Evolutionary conservation across 1,140 invertebrate genomes (phyloP).

Genomic region (Eumeta japonica): DNA sequence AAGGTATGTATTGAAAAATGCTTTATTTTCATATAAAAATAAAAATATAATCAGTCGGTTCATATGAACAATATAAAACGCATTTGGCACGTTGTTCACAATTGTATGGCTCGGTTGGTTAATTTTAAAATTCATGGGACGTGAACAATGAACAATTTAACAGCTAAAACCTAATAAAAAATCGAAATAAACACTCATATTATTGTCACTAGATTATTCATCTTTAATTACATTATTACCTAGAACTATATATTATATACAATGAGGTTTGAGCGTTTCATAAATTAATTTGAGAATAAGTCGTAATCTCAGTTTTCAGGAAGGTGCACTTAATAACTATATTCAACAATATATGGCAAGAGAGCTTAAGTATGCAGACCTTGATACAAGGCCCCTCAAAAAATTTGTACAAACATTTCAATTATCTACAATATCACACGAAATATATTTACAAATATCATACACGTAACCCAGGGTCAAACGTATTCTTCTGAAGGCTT

Average conservation of each 20-base stretch:
- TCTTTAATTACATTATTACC: not conserved
- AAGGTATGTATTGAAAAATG: slow-evolving; percentile 19
- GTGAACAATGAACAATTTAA: not conserved
- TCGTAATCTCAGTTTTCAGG: slow-evolving; percentile 6
- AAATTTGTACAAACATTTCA: slow-evolving; percentile 36
- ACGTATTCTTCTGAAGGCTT: slow-evolving; percentile 82
- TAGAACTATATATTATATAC: slow-evolving; percentile 26
- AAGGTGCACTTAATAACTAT: no score
- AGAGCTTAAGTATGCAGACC: slow-evolving; percentile 35
- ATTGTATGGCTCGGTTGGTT: slow-evolving; percentile 41
- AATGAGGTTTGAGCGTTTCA: slow-evolving; percentile 28
- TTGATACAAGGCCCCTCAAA: slow-evolving; percentile 57
- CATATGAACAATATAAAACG: slow-evolving; percentile 47
- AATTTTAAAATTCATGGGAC: not conserved
- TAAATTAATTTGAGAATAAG: not conserved
- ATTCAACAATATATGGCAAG: slow-evolving; percentile 54
- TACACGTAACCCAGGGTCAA: slow-evolving; percentile 31
- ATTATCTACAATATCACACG: slow-evolving; percentile 5
- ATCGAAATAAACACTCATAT: not conserved
- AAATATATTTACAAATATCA: not conserved
- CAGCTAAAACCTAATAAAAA: not conserved
- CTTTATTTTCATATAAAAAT: slow-evolving; percentile 32
- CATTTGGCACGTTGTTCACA: slow-evolving; percentile 57
- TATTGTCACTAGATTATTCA: not conserved
- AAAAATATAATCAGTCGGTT: slow-evolving; percentile 53